Evolutionary conservation across 2,113 vertebrate genomes (phyloP).

Genomic region (Thryonomys swinderianus): DNA sequence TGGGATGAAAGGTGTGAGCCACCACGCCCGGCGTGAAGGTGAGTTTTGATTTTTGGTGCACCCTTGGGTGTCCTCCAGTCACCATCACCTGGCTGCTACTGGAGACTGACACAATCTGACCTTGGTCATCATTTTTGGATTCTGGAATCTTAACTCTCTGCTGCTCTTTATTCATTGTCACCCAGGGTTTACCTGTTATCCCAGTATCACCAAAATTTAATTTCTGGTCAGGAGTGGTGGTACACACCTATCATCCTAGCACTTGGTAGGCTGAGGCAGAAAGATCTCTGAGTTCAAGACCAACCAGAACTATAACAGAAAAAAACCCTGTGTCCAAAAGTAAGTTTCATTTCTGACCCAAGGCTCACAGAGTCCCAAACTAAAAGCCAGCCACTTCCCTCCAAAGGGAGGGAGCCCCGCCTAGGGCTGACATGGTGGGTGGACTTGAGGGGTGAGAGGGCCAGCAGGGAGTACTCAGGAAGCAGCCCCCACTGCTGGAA

Average conservation of each 20-base stretch:
- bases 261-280: neutral
- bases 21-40: too few relatives aligned
- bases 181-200: neutral
- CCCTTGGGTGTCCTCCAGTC: neutral
- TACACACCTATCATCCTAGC: neutral
- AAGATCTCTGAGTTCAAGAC: neutral
- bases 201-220: neutral
- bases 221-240: neutral
- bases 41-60: neutral
- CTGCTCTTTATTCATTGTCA: neutral
- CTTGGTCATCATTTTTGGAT: neutral
- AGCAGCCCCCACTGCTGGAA: conserved; percentile 25
- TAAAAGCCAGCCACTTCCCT: neutral
- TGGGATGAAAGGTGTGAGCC: too few relatives aligned
- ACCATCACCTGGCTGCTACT: neutral
- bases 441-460: conserved; percentile 30
- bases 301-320: neutral
- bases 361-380: neutral
- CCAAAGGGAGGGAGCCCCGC: neutral
- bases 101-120: neutral
- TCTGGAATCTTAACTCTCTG: neutral
- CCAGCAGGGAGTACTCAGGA: conserved; percentile 59
- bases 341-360: neutral
- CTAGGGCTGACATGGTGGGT: conserved; percentile 21
- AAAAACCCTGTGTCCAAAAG: neutral